A percentile compares a stretch with the other conserved stretches of the same genome.
Evolutionary conservation across 37 sponge, comb jelly and placozoan genomes (phyloP).

Genomic region (Axinella damicornis): DNA sequence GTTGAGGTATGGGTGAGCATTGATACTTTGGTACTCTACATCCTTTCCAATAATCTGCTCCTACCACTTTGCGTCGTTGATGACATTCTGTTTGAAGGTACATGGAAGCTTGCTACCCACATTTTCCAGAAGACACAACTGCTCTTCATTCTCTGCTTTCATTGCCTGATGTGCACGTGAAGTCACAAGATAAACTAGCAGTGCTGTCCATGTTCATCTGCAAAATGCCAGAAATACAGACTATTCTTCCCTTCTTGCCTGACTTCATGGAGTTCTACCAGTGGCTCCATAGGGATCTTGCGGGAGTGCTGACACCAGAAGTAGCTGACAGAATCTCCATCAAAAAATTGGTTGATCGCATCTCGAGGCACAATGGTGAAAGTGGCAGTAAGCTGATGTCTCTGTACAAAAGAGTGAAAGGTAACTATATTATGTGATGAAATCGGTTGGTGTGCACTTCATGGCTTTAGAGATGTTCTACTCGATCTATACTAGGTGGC

Average conservation of each 20-base stretch:
- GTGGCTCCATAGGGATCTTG: constrained; percentile 72
- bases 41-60: too few relatives aligned
- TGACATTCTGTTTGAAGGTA: constrained; percentile 9
- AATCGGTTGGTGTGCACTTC: too few relatives aligned
- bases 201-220: constrained; percentile 24
- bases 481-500: too few relatives aligned
- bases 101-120: constrained; percentile 52
- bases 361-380: constrained; percentile 14
- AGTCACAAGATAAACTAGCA: not conserved
- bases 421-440: constrained; percentile 11
- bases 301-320: constrained; percentile 50
- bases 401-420: constrained; percentile 64
- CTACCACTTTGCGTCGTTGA: too few relatives aligned
- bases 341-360: constrained; percentile 33
- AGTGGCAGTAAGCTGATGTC: constrained; percentile 10
- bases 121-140: constrained; percentile 47
- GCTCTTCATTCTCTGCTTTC: constrained; percentile 48
- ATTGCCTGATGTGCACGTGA: not conserved
- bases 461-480: too few relatives aligned
- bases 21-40: too few relatives aligned
- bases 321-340: constrained; percentile 48
- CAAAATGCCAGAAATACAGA: constrained; percentile 34
- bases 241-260: constrained; percentile 40
- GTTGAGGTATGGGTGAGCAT: too few relatives aligned
- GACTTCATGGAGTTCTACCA: constrained; percentile 78